Evolutionary conservation across 2,888 invertebrate species (phyloP), one percentile per base, ranked within the genome.

Genomic region (Mythimna vitellina): DNA sequence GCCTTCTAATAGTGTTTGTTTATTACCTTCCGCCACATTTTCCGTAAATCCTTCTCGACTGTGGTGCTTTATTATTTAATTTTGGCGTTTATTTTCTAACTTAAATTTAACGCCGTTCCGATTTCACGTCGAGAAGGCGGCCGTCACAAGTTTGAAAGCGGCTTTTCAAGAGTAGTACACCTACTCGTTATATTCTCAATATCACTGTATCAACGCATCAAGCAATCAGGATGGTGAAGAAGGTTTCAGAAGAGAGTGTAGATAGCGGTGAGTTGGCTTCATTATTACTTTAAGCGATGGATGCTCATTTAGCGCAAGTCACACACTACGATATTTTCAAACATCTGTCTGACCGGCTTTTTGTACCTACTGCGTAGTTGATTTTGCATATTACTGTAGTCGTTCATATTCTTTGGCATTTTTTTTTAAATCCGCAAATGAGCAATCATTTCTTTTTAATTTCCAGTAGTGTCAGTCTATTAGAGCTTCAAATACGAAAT

Each of bases 231-330:
- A 96, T 96, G 96, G 96, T 96, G 92, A 96, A 96, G 93, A 96
- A 96, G 94, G 96, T 96, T 91, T 96, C 96, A 88, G 96, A 96
- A 94, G 96, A 96, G 91, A 96, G 96, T 92, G 96, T 96, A 92
- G 96, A 96, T 91, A 96, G 96, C 90, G 96, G 96, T 96, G 88
- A 96, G 96, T 94, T 76, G 65, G 46, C 61, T 85, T 84, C 86
- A 62, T 77, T 70, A 78, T 58, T 69, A 74, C 63, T 74, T 62
- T 63, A 63, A 73, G 20, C 46, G 57, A 57, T 83, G 67, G 63
- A 49, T 77, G 67, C 70, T 76, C 76, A 79, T 81, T 76, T 77
- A 67, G 75, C 70, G 72, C 79, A 78, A 67, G 68, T 74, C 69
- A 66, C 64, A 82, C 69, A 80, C 42, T 65, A 51, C 56, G 57